Evolutionary conservation across 2,113 vertebrate genomes (phyloP), one percentile per base, ranked within the genome.

Genomic region (Vombatus ursinus): DNA sequence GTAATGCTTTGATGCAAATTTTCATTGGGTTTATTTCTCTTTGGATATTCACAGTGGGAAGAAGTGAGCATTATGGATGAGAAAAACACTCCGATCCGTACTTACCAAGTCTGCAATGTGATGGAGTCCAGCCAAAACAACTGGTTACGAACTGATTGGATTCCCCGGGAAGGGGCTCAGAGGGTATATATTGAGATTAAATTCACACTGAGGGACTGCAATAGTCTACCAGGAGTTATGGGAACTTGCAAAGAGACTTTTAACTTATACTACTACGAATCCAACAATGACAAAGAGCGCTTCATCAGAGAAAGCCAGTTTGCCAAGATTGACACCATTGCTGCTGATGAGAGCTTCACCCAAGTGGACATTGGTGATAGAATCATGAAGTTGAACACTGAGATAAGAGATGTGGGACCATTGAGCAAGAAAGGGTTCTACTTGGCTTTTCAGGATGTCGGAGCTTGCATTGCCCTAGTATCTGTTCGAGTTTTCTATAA

Each of bases 41-140:
- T 97, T 97, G 54, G 50, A 50, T 96, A 68, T 97, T 97, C 51
- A 47, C 98, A 99, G 99, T 99, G 99, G 99, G 99, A 99, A 98
- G 99, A 99, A 97, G 99, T 99, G 95, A 99, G 99, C 95, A 99
- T 99, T 95, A 99, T 99, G 99, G 99, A 99, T 95, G 99, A 99
- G 98, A 99, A 99, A 98, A 99, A 99, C 84, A 99, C 99, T 90
- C 99, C 99, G 0, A 99, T 99, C 96, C 99, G 99, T 97, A 99
- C 99, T 52, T 99, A 99, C 96, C 99, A 99, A 98, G 99, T 99
- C 97, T 99, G 99, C 98, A 99, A 99, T 0, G 99, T 99, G 95
- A 99, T 99, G 99, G 99, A 99, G 96, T 98, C 99, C 93, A 99
- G 98, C 96, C 99, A 99, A 98, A 99, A 99, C 98, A 99, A 99